Conservation (phyloP, 2,888 invertebrate genomes). For the Ischnus inquisitorius region DNA sequence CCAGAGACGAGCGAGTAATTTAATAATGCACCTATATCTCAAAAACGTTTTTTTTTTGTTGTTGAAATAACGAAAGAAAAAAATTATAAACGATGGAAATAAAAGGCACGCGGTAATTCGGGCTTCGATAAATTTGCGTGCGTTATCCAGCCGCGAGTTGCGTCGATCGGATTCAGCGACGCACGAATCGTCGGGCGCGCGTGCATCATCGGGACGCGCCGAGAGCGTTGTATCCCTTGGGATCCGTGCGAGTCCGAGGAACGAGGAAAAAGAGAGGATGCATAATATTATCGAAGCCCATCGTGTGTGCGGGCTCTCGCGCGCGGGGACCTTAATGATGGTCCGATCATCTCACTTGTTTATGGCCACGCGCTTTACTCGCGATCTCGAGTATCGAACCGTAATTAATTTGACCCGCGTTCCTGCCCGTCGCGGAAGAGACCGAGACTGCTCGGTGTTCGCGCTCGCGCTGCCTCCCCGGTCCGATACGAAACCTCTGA, state of each 20-base stretch:
- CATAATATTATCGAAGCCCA: slow-evolving; percentile 81
- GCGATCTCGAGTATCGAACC: slow-evolving; percentile 72
- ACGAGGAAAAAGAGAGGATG: slow-evolving; percentile 67
- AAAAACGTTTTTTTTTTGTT: slow-evolving; percentile 26
- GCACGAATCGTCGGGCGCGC: slow-evolving; percentile 70
- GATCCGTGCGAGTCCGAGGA: slow-evolving; percentile 10
- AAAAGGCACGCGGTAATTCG: slow-evolving; percentile 38
- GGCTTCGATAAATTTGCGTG: slow-evolving; percentile 33
- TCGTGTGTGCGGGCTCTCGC: slow-evolving; percentile 28
- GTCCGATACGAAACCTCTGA: slow-evolving; percentile 30
- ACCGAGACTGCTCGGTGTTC: slow-evolving; percentile 44
- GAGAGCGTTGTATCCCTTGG: background rate
- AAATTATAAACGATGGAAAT: background rate
- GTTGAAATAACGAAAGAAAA: slow-evolving; percentile 2
- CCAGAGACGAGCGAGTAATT: slow-evolving; percentile 33
- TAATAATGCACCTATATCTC: slow-evolving; percentile 46
- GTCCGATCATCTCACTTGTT: slow-evolving; percentile 81
- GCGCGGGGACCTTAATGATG: slow-evolving; percentile 77
- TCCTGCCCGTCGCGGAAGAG: slow-evolving; percentile 69
- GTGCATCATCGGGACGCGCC: slow-evolving; percentile 65
- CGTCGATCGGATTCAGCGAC: slow-evolving; percentile 34
- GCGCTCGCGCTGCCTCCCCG: slow-evolving; percentile 19
- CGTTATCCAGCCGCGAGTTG: slow-evolving; percentile 16
- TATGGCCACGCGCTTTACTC: slow-evolving; percentile 77
- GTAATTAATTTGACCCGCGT: slow-evolving; percentile 81